Base-by-base conservation (phyloP, 2,888 invertebrate genomes). In the Lamproptera curius region DNA sequence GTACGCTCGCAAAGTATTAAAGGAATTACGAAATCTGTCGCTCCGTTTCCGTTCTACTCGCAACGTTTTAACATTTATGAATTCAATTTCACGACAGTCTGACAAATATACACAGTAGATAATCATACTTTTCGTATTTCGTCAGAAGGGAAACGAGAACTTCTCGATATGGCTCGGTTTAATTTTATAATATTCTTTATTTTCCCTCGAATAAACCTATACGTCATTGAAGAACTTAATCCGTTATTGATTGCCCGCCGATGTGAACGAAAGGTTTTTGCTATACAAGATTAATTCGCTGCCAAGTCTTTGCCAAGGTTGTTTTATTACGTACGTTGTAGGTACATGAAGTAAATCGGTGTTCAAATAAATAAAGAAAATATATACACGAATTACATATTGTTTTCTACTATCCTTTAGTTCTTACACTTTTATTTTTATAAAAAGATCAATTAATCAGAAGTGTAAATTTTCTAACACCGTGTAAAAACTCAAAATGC, bases 71-170 rank as follows among this genome's bases (percentile, higher is more conserved):
- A 48, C 43, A 48, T 48, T 48, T 11, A 39, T 34, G 14, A 43
- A 43, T 48, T 34, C 20, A 43, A 48, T 48, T 48, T 48, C 17
- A 39, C 43, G 28, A n/a, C 16, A 16, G 42, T 33, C 42, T 48
- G 23, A 16, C 13, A 23, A 33, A 2, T 31, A 8, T 28, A 44
- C 11, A 16, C 28, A 8, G 31, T 11, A 31, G 31, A 31, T 11
- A 31, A 31, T 31, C 31, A 36, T 36, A 11, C 31, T 11, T 31
- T 31, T 31, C 11, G 13, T 13, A 31, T 13, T 13, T 4, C 13
- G 31, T 31, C 31, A 31, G 2, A 5, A n/a, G 11, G n/a, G 4
- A 31, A 31, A 31, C 31, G 5, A 4, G 31, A 13, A 31, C 31
- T 31, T n/a, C n/a, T n/a, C n/a, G n/a, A n/a, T n/a, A n/a, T n/a